Evolutionary conservation across 2,113 vertebrate species (phyloP), one percentile per base, ranked within the genome.

Genomic region (Phaethon lepturus): DNA sequence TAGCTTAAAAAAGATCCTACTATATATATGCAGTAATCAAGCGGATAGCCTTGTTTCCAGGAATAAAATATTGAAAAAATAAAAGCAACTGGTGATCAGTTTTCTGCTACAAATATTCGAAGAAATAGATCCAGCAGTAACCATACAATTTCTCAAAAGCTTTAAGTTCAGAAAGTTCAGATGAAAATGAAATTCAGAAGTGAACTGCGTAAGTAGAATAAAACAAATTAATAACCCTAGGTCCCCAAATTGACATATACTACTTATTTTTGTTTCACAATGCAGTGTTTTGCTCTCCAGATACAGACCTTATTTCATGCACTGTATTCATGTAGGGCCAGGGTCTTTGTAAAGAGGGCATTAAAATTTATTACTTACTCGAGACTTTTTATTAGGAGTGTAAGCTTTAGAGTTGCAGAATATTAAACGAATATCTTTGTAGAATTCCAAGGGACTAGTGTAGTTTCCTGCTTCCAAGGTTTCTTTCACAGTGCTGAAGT

Each of bases 361-460:
- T 47, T 44, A 38, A 60, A 44, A 71, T 79, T 3, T 62, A 52
- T 74, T 82, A 95, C 98, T 98, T 97, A 99, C 99, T 98, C 99
- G 98, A 75, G 99, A 99, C 89, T 99, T 99, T 97, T 99, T 99
- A 98, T 99, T 99, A 11, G 99, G 99, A 60, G 99, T 99, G 98
- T 99, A 99, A 63, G 99, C 99, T 98, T 99, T 99, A 80, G 99
- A 99, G 97, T 99, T 99, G 98, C 98, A 99, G 97, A 99, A 99
- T 98, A 99, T 99, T 90, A 99, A 98, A 47, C 98, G 99, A 75
- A 99, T 98, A 71, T 99, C 99, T 98, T 99, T 99, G 98, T 99
- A 98, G 91, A 99, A 99, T 98, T 99, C 99, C 97, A 99, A 97
- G 26, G 99, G 99, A 95, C 98, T 99, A 95, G 98, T 98, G 66